phyloP scores from a whole-genome alignment of 1,140 invertebrate species.

The Armadillidium nasatum region DNA sequence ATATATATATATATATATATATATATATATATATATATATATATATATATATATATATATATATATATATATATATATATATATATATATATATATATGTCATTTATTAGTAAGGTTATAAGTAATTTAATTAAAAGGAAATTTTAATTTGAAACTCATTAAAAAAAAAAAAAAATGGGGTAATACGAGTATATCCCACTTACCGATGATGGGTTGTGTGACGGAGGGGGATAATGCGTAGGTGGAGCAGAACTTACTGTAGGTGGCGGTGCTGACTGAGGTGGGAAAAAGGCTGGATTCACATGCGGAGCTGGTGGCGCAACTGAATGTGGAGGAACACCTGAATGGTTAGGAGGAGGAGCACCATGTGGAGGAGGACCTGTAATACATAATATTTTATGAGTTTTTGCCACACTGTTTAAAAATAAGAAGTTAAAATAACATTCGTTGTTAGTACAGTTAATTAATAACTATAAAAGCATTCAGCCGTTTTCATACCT shows the following conservation, averaged over 20 bases:
- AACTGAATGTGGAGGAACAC: slow-evolving; percentile 59
- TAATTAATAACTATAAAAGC: not conserved
- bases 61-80: no score
- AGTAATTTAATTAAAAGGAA: no score
- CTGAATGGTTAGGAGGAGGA: slow-evolving; percentile 47
- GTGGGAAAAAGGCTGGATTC: slow-evolving; percentile 91
- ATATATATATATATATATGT: no score
- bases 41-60: no score
- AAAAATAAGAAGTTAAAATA: not conserved
- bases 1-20: no score
- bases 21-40: no score
- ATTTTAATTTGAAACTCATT: no score
- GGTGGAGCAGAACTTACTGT: slow-evolving; percentile 59
- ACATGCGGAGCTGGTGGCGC: slow-evolving; percentile 80
- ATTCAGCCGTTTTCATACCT: slow-evolving; percentile 23
- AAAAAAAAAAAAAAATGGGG: no score
- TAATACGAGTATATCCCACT: not conserved
- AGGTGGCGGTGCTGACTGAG: slow-evolving; percentile 52
- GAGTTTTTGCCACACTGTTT: not conserved
- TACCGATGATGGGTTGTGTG: slow-evolving; percentile 26
- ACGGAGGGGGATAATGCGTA: slow-evolving; percentile 56
- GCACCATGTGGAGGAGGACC: slow-evolving; percentile 42
- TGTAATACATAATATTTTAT: slow-evolving; percentile 9
- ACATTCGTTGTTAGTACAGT: not conserved
- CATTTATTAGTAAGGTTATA: no score